A percentile compares a stretch with the other conserved stretches of the same genome.
These are phyloP conservation scores for Aythya baeri DNA, from an alignment of 2,113 vertebrate species.

Conservation along the genomic window DNA sequence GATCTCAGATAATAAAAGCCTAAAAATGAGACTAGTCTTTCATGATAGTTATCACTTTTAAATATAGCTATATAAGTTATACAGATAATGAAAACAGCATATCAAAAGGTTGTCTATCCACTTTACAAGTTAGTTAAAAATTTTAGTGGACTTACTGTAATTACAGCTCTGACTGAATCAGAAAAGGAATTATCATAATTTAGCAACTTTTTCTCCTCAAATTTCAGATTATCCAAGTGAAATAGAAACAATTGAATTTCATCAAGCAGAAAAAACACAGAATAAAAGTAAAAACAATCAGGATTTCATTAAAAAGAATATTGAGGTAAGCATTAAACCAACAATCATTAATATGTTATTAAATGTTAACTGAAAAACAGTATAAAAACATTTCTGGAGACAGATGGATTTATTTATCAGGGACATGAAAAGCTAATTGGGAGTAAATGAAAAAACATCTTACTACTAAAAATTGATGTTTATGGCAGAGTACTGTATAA, in stretches of 20 bases:
- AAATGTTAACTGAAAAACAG: neutral
- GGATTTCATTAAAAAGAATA: conserved; percentile 91
- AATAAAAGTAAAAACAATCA: conserved; percentile 72
- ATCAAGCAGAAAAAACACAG: conserved; percentile 42
- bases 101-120: neutral
- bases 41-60: neutral
- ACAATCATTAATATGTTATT: neutral
- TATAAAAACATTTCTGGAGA: neutral
- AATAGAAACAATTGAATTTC: conserved; percentile 52
- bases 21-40: neutral
- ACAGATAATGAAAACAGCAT: neutral
- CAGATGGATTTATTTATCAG: neutral
- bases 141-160: neutral
- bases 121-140: neutral
- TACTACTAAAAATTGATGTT: neutral
- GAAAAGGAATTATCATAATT: neutral
- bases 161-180: neutral
- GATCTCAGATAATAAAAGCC: neutral
- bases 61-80: conserved; percentile 3
- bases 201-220: conserved; percentile 31
- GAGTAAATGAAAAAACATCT: neutral
- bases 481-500: neutral
- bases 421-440: neutral
- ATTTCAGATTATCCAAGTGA: conserved; percentile 62
- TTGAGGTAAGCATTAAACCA: conserved; percentile 84